Conservation (phyloP, 2,797 vertebrate genomes). For the Craterocephalus amniculus region DNA sequence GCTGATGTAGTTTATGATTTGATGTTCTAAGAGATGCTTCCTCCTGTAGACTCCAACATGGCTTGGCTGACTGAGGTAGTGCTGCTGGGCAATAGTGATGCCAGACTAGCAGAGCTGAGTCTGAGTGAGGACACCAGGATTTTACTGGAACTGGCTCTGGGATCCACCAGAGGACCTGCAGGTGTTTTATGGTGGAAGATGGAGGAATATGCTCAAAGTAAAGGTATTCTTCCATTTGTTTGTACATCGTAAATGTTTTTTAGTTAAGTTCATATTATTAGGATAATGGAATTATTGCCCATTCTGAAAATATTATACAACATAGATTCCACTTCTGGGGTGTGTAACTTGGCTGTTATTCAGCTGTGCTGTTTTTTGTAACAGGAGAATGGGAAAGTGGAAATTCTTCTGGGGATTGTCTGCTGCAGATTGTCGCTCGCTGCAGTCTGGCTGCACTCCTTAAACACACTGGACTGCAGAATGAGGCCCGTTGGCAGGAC, state of each 20-base stretch:
- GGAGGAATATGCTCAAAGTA: slow-evolving; percentile 83
- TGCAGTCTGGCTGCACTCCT: slow-evolving; percentile 85
- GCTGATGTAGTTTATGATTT: not conserved
- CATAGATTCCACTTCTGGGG: not conserved
- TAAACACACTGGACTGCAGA: slow-evolving; percentile 85
- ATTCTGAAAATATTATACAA: not conserved
- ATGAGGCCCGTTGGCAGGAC: slow-evolving; percentile 81
- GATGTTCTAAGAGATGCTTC: not conserved
- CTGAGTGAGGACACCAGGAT: slow-evolving; percentile 78
- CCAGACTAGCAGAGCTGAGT: slow-evolving; percentile 75
- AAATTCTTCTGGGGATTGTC: slow-evolving; percentile 72
- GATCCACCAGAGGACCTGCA: slow-evolving; percentile 78
- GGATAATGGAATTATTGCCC: not conserved
- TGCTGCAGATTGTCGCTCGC: slow-evolving; percentile 83
- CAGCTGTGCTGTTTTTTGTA: slow-evolving; percentile 40
- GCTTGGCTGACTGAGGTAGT: slow-evolving; percentile 82
- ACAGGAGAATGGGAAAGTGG: slow-evolving; percentile 83
- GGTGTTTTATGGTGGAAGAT: slow-evolving; percentile 82
- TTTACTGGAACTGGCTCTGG: slow-evolving; percentile 83
- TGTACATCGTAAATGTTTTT: slow-evolving; percentile 9
- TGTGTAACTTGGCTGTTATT: slow-evolving; percentile 25
- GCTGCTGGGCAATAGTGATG: slow-evolving; percentile 77
- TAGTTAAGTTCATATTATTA: slow-evolving; percentile 3
- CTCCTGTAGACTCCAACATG: slow-evolving; percentile 73
- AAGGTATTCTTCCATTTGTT: slow-evolving; percentile 63